Evolutionary conservation across 2,113 vertebrate genomes (phyloP).

Genomic region (Passer montanus): DNA sequence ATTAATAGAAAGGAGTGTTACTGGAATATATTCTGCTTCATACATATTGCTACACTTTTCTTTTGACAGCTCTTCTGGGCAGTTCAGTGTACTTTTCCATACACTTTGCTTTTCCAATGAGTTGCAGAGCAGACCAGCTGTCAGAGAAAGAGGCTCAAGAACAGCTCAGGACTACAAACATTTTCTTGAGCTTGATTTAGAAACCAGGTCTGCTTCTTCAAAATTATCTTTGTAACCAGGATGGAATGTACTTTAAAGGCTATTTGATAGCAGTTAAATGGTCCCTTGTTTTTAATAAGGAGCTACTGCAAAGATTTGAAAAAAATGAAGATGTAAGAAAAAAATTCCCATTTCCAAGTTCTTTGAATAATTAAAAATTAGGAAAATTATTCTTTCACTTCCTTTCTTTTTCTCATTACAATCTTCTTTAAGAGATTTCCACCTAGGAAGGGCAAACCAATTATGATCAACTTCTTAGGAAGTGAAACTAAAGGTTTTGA

Average conservation of each 20-base stretch:
- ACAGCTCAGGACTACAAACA: neutral
- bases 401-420: neutral
- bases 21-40: neutral
- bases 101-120: neutral
- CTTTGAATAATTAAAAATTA: neutral
- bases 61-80: neutral
- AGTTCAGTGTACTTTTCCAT: neutral
- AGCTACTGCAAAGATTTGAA: neutral
- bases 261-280: neutral
- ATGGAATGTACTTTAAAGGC: neutral
- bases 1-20: neutral
- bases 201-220: neutral
- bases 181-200: neutral
- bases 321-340: neutral
- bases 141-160: neutral
- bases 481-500: neutral
- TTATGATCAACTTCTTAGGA: neutral
- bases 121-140: neutral
- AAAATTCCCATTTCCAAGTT: neutral
- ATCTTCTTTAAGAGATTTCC: neutral
- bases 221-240: neutral
- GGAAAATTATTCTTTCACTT: accelerated
- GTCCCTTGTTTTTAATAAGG: neutral
- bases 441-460: neutral
- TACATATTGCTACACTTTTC: neutral